Base-by-base conservation (phyloP, 2,797 vertebrate species). In the Esox lucius region DNA sequence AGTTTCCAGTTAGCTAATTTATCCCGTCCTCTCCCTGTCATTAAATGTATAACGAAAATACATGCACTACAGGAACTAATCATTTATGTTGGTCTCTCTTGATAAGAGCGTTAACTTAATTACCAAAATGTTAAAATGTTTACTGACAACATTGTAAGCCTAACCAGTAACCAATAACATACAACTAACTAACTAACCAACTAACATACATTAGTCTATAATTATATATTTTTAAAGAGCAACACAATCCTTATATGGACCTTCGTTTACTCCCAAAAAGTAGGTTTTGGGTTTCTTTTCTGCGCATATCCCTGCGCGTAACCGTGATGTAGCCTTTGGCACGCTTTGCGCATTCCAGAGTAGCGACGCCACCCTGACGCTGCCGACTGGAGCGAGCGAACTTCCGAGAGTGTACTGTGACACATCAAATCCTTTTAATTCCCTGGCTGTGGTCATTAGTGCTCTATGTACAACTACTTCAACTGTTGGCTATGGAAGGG, bases 341-440 rank as follows among this genome's bases (percentile, higher is more conserved):
- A 77, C 71, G 53, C 66, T 16, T 71, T 31, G n/a, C 61, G 76
- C 85, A 86, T 88, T 86, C 83, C 84, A 64, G 28, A 26, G 35
- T 65, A 39, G 48, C 80, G 84, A 83, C 78, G 74, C 62, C 76
- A 68, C 69, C 68, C 72, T 39, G 76, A 80, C 79, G 75, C 69
- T 48, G 53, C 46, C 17, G 16, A 28, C 69, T 51, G 61, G 69
- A 69, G 61, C 53, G 70, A 76, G 64, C 71, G 78, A 61, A 61
- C 59, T 64, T 67, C 75, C 48, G 61, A 72, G 74, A 78, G 72
- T 49, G 71, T 68, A 26, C 56, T 48, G 71, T 88, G 86, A 91
- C 85, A 76, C 84, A 84, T 81, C 77, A 74, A 71, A 85, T 84
- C 26, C 66, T 77, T 84, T 7, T 69, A 78, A 85, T 91, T 72